Percentiles rank a stretch among this genome's conserved stretches.
phyloP scores from a whole-genome alignment of 2,797 vertebrate genomes.

The Alcedo quadribrachys region DNA sequence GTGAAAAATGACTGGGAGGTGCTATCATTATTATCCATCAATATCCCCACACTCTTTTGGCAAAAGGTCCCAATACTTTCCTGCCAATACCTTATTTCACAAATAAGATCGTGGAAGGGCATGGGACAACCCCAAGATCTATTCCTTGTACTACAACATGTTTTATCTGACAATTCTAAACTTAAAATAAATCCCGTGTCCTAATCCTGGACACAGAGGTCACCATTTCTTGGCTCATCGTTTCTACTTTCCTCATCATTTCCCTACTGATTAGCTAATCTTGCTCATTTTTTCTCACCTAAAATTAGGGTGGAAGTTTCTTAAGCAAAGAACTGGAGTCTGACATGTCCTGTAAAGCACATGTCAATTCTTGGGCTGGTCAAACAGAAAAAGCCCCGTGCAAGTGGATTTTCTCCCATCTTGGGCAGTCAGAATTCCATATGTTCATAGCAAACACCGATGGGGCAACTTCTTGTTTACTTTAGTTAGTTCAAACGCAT shows the following conservation, averaged over 20 bases:
- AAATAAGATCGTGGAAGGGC: neutral
- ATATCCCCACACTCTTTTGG: neutral
- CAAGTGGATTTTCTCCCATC: conserved; percentile 11
- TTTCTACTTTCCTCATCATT: neutral
- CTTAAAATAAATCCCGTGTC: neutral
- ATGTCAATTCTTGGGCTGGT: neutral
- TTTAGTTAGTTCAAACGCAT: conserved; percentile 21
- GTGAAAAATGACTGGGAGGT: neutral
- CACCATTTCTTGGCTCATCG: fast-evolving
- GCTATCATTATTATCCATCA: neutral
- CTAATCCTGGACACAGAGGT: neutral
- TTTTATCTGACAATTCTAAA: neutral
- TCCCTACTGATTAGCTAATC: neutral
- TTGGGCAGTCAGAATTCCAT: conserved; percentile 21
- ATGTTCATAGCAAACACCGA: conserved; percentile 34
- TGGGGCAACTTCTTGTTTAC: conserved; percentile 45
- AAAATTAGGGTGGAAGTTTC: neutral
- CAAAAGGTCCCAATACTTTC: neutral
- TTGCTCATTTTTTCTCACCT: neutral
- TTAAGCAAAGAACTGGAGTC: fast-evolving
- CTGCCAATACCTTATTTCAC: neutral
- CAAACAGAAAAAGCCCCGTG: neutral
- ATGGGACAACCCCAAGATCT: neutral
- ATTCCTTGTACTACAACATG: neutral
- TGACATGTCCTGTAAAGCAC: neutral